These are phyloP conservation scores for Limnothrissa miodon DNA, from an alignment of 2,113 vertebrate species.

Conservation along the genomic window DNA sequence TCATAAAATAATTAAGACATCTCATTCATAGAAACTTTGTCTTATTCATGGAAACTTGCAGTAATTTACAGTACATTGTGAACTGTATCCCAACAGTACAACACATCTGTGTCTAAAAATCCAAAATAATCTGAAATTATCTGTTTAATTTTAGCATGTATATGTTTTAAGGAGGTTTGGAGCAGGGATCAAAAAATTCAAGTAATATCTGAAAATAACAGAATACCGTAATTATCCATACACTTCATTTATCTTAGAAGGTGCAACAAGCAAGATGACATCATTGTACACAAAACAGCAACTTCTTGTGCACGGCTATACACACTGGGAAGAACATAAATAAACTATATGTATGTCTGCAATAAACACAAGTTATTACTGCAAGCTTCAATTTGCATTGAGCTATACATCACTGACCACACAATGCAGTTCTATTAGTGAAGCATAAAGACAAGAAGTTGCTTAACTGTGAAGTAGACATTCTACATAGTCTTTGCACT, in stretches of 20 bases:
- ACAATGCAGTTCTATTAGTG: too few relatives aligned
- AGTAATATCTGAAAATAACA: background rate
- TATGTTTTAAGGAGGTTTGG: background rate
- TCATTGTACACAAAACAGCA: background rate
- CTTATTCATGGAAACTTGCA: background rate
- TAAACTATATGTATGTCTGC: background rate
- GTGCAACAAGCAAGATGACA: constrained; percentile 17
- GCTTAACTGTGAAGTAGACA: background rate
- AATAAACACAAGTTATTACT: background rate
- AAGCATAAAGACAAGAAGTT: background rate
- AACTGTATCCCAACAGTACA: background rate
- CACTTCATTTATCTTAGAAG: constrained; percentile 10
- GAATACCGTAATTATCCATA: background rate
- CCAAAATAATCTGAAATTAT: background rate
- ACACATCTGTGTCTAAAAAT: background rate
- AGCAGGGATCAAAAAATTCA: background rate
- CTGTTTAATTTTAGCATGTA: background rate
- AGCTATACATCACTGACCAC: background rate
- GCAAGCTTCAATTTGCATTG: background rate
- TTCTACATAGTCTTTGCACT: background rate
- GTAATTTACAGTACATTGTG: background rate
- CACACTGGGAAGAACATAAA: background rate
- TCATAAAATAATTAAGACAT: background rate
- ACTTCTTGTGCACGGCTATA: background rate
- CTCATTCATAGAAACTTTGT: background rate